Conservation (phyloP, 2,113 vertebrate species). For the Motacilla tschutschensis region DNA sequence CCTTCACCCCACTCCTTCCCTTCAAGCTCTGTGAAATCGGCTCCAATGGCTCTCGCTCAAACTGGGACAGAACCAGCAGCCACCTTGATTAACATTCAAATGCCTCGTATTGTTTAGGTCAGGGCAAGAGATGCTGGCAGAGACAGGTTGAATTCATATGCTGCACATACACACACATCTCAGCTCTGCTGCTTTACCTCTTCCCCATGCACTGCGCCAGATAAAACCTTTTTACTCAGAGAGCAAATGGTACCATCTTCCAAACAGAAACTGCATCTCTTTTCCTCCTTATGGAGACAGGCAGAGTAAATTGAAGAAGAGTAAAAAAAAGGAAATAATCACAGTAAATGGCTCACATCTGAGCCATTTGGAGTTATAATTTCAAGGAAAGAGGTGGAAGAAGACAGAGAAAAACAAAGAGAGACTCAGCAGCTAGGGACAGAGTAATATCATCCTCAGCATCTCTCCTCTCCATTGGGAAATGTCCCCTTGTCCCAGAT, state of each 20-base stretch:
- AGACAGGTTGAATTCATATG: neutral
- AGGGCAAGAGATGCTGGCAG: slow-evolving; percentile 2
- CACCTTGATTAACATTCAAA: slow-evolving; percentile 55
- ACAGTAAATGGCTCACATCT: slow-evolving; percentile 28
- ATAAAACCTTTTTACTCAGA: slow-evolving; percentile 5
- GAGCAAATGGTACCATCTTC: slow-evolving; percentile 26
- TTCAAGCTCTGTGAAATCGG: slow-evolving; percentile 28
- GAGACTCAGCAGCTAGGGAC: neutral
- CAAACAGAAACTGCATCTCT: slow-evolving; percentile 5
- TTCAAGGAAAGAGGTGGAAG: slow-evolving; percentile 29
- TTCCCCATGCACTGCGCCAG: neutral
- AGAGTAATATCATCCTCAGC: neutral
- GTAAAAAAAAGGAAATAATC: slow-evolving; percentile 41
- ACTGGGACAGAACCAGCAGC: slow-evolving; percentile 29
- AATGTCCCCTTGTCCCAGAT: neutral
- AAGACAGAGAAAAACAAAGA: slow-evolving; percentile 16
- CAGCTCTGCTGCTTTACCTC: neutral
- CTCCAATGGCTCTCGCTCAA: neutral
- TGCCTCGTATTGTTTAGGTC: neutral
- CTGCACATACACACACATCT: neutral
- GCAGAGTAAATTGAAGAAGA: slow-evolving; percentile 41
- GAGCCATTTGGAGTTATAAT: slow-evolving; percentile 24
- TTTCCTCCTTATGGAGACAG: neutral
- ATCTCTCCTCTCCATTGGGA: neutral
- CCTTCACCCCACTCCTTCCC: slow-evolving; percentile 4